Base-by-base conservation (phyloP, 2,888 invertebrate species). In the Eudasyphora cyanicolor region DNA sequence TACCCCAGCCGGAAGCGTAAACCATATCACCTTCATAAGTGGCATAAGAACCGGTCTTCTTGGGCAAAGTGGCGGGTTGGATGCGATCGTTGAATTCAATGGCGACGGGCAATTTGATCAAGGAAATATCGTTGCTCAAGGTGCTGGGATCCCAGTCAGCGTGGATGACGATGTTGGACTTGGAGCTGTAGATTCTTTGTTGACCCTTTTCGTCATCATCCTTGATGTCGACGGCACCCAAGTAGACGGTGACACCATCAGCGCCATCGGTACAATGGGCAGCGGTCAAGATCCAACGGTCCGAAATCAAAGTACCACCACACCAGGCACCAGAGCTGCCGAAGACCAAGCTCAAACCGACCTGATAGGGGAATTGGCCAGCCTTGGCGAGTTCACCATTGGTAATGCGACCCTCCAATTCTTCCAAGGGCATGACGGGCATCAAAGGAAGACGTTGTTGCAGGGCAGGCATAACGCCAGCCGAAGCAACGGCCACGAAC, bases 361-460 rank as follows among this genome's bases (percentile, higher is more conserved):
- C 89, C 84, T 91, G 91, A 82, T 91, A 89, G 38, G 90, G 89
- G 75, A 90, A 90, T 70, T 91, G 89, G 14, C 87, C 87, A 24
- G 86, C 88, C 7, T 3, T 24, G 1, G 91, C 91, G 8, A 81
- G 35, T 12, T 85, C 14, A 7, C 91, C 91, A 8, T 86, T 86
- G 42, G 90, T 90, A 35, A 70, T 35, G 19, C 54, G 54, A 19
- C 45, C 35, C n/a, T 54, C 79, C n/a, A 76, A 35, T 24, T 69
- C 67, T 8, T 38, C 49, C n/a, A 73, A 35, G 8, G 76, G 78
- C 78, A 85, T 60, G 1, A 70, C 67, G 0, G 84, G 85, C n/a
- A 76, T 17, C 21, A 82, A 32, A 1, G 82, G 83, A 21, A 54
- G 70, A 12, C 32, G 38, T 21, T 79, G 73, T 45, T 73, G 38